Evolutionary conservation across 1,140 invertebrate genomes (phyloP).

Genomic region (Aplysia californica): DNA sequence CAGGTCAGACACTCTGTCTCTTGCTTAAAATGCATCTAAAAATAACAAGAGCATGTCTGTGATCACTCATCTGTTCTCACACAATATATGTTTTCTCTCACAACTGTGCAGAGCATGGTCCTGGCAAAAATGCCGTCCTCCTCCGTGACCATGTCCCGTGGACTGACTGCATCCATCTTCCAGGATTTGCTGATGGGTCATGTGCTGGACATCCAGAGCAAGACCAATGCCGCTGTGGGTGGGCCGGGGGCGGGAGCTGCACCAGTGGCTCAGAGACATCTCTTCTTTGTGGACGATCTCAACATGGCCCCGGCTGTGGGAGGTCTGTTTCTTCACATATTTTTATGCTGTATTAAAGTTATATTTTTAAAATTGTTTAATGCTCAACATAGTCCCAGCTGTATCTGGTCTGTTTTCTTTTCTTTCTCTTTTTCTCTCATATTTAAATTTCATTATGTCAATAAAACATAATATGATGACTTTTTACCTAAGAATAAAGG

Average conservation of each 20-base stretch:
- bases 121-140: slow-evolving; percentile 53
- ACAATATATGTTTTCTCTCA: too few species aligned
- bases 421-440: background rate
- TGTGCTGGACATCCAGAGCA: slow-evolving; percentile 54
- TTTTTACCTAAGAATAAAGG: too few species aligned
- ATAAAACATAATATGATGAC: too few species aligned
- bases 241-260: slow-evolving; percentile 24
- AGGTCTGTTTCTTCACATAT: too few species aligned
- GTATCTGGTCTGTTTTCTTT: too few species aligned
- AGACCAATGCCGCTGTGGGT: slow-evolving; percentile 38
- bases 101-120: slow-evolving; percentile 51
- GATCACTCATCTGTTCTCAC: too few species aligned
- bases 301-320: slow-evolving; percentile 50
- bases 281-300: slow-evolving; percentile 66
- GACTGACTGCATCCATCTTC: slow-evolving; percentile 50
- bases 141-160: slow-evolving; percentile 47
- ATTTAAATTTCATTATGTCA: background rate
- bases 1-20: too few species aligned
- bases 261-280: slow-evolving; percentile 42
- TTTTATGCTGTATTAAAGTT: too few species aligned
- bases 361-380: too few species aligned
- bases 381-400: too few species aligned
- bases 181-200: slow-evolving; percentile 53
- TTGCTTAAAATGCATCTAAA: too few species aligned
- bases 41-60: too few species aligned